phyloP scores from a whole-genome alignment of 2,888 invertebrate genomes.

The Notodonta ziczac region DNA sequence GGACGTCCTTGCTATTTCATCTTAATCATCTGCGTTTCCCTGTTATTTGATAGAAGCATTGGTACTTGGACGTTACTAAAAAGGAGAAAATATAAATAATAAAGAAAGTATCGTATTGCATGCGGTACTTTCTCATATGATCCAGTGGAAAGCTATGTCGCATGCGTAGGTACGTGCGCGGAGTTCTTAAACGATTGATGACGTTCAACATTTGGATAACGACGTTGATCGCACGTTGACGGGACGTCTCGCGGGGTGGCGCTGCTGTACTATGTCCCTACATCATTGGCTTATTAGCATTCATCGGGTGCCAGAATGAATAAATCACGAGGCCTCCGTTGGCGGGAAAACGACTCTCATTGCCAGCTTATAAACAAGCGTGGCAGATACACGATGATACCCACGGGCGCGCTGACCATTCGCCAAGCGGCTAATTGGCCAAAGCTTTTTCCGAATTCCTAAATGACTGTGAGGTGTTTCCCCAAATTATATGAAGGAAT shows the following conservation, averaged over 20 bases:
- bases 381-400: constrained; percentile 53
- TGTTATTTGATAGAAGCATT: no score
- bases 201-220: constrained; percentile 22
- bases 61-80: no score
- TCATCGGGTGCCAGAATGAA: constrained; percentile 53
- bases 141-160: constrained; percentile 43
- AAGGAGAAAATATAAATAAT: constrained; percentile 4
- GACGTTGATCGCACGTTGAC: constrained; percentile 23
- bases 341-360: constrained; percentile 56
- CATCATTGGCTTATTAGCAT: constrained; percentile 57
- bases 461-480: constrained; percentile 63
- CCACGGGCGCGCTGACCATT: constrained; percentile 47
- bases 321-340: constrained; percentile 63
- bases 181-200: constrained; percentile 37
- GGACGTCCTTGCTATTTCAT: neutral
- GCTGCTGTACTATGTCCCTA: constrained; percentile 18
- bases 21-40: neutral
- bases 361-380: constrained; percentile 67
- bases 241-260: constrained; percentile 14
- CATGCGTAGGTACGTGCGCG: constrained; percentile 44
- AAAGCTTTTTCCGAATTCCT: constrained; percentile 47
- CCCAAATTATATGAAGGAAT: constrained; percentile 47
- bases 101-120: constrained; percentile 21
- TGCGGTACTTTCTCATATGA: constrained; percentile 36
- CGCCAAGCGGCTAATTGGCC: constrained; percentile 55